Base-by-base conservation (phyloP, 2,888 invertebrate species). In the Cyclophora albipunctata region DNA sequence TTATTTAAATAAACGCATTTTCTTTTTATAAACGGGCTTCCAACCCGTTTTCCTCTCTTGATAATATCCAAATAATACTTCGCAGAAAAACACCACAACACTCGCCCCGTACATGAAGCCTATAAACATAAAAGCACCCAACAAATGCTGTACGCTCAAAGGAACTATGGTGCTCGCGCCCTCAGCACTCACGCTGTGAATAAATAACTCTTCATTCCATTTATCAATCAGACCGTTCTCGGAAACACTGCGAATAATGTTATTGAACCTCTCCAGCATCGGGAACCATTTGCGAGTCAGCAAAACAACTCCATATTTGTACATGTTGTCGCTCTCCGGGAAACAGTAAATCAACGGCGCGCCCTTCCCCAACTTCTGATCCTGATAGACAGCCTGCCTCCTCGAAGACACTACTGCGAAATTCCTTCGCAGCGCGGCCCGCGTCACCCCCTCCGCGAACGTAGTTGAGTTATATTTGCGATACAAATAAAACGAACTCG, bases 211-310 rank as follows among this genome's bases (percentile, higher is more conserved):
- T 45, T 78, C 71, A 59, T 80, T 86, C 89, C 89, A 89, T 64
- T 89, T 89, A 58, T 82, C 74, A 56, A 89, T 87, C 63, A 89
- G 69, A 7, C 89, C 89, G 54, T 88, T 89, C 58, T 89, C 89
- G 0, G 81, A 79, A 5, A 89, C 81, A 48, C 87, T 84, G 1
- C 89, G 78, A 46, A 89, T 88, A 48, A 89, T 87, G 44, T 64
- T 74, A 63, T 89, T 86, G 50, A 89, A 80, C 49, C 81, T 75
- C 0, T 73, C 78, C 47, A 87, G 59, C 71, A 89, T 78, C 3
- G 89, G 89, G 61, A 81, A 88, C 88, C 88, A 89, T 63, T 82
- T 80, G 34, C 85, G 72, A 34, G 85, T 75, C 42, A 89, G 59
- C 45, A 89, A 65, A 7, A 84, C 88, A n/a, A 89, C 89, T 0